phyloP scores from a whole-genome alignment of 2,113 vertebrate genomes.

The Antechinus flavipes region DNA sequence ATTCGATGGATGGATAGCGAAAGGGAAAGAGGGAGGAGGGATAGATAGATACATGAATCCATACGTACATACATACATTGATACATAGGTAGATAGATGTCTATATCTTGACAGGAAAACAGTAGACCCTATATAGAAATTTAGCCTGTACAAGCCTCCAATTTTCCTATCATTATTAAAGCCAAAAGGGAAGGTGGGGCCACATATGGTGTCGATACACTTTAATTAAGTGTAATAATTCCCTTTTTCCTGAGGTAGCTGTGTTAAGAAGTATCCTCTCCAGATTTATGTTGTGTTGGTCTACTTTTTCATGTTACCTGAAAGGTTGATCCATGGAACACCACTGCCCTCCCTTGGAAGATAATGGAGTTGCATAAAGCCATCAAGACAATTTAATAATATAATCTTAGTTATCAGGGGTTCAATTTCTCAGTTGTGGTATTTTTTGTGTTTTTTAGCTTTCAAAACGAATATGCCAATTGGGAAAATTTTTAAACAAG shows the following conservation, averaged over 20 bases:
- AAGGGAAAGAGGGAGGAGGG: too few relatives aligned
- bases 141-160: constrained; percentile 63
- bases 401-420: background rate
- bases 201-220: constrained; percentile 93
- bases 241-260: constrained; percentile 90
- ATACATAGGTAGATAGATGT: background rate
- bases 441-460: background rate
- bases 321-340: constrained; percentile 58
- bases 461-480: background rate
- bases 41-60: background rate
- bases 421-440: background rate
- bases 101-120: background rate
- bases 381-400: background rate
- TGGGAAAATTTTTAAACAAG: background rate
- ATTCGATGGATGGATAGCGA: too few relatives aligned
- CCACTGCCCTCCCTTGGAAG: constrained; percentile 86
- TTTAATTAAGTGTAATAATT: constrained; percentile 94
- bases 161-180: constrained; percentile 84
- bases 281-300: constrained; percentile 72
- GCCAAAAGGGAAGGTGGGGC: constrained; percentile 80
- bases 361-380: background rate
- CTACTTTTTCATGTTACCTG: background rate
- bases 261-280: constrained; percentile 83
- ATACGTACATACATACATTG: too few relatives aligned
- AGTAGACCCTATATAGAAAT: background rate